A percentile compares a stretch with the other conserved stretches of the same genome.
phyloP scores from a whole-genome alignment of 2,888 invertebrate genomes.

The Caenorhabditis sulstoni region DNA sequence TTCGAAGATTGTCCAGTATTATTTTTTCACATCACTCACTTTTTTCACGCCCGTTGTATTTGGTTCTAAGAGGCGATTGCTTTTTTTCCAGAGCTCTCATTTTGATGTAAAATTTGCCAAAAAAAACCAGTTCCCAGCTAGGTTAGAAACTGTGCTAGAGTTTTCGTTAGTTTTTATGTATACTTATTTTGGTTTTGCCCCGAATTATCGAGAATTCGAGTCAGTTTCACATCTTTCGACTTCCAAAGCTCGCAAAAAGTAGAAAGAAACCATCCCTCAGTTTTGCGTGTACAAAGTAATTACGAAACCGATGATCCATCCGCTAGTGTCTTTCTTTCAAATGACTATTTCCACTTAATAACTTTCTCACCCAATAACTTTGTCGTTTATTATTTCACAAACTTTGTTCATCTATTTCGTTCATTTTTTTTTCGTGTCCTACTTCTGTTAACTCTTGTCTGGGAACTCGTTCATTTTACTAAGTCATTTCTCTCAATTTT shows the following conservation, averaged over 20 bases:
- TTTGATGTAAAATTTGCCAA: too few species aligned
- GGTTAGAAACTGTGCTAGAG: background rate
- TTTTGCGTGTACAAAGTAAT: constrained; percentile 53
- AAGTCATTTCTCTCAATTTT: constrained; percentile 2
- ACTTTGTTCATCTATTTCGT: constrained; percentile 9
- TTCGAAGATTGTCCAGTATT: constrained; percentile 46
- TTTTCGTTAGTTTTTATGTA: background rate
- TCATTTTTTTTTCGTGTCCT: background rate
- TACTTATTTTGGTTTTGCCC: background rate
- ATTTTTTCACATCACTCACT: background rate
- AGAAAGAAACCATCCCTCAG: constrained; percentile 5
- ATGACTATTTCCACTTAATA: constrained; percentile 22
- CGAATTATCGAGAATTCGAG: constrained; percentile 30
- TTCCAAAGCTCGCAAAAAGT: constrained; percentile 16
- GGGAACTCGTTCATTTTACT: too few species aligned
- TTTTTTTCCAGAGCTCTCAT: background rate
- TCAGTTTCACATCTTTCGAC: constrained; percentile 33
- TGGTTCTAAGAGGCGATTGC: background rate
- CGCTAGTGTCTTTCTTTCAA: constrained; percentile 57
- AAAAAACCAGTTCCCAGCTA: background rate
- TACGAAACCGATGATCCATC: constrained; percentile 55
- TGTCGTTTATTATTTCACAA: background rate
- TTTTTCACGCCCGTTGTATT: background rate
- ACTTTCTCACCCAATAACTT: background rate
- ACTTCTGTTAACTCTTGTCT: background rate